These are phyloP conservation scores for Megaceryle maxima DNA, from an alignment of 2,113 vertebrate species.

Conservation along the genomic window DNA sequence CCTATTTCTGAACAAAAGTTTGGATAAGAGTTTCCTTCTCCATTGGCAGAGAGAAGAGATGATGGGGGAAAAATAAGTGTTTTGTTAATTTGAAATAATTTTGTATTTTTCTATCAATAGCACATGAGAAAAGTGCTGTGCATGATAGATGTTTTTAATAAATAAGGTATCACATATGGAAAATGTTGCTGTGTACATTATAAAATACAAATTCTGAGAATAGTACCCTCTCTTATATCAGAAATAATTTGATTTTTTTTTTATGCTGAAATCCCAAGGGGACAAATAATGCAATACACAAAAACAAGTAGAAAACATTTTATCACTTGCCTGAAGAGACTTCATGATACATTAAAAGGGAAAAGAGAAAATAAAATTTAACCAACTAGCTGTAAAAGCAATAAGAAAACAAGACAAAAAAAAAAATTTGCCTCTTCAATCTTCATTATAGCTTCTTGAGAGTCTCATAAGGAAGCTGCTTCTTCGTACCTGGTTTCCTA, in stretches of 20 bases:
- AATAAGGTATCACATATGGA: background rate
- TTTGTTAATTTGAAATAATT: background rate
- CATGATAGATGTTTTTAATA: background rate
- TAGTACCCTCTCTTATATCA: background rate
- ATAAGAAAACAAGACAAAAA: background rate
- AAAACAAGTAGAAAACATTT: background rate
- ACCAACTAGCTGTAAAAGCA: background rate
- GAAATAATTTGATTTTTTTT: background rate
- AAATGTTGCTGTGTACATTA: background rate
- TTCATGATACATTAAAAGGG: background rate
- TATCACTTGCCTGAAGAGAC: background rate
- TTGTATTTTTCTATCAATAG: background rate
- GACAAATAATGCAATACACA: background rate
- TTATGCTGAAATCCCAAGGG: background rate
- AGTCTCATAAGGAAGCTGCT: background rate
- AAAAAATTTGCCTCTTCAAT: background rate
- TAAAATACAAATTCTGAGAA: background rate
- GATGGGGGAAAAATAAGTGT: accelerated
- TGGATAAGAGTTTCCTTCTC: background rate
- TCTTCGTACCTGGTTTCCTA: background rate
- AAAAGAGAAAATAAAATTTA: background rate
- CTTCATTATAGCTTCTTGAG: background rate
- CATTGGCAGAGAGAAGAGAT: background rate
- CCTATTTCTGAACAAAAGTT: background rate
- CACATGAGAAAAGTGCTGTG: background rate